These are phyloP conservation scores for Dicerorhinus sumatrensis DNA, from an alignment of 2,113 vertebrate species.

Conservation along the genomic window DNA sequence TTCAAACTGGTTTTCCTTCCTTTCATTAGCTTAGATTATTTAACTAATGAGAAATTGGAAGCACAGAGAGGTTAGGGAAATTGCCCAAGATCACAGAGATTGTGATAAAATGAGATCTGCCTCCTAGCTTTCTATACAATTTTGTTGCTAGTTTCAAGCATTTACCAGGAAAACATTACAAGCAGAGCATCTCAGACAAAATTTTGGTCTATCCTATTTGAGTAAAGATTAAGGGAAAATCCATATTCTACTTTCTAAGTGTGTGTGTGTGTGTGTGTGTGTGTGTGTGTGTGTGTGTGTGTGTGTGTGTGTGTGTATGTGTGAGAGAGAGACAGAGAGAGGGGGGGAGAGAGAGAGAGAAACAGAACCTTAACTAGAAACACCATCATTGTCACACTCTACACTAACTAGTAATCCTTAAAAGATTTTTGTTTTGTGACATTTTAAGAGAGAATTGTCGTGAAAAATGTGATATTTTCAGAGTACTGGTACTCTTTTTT, in stretches of 20 bases:
- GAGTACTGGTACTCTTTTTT: not conserved
- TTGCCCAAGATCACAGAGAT: not conserved
- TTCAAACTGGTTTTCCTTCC: not conserved
- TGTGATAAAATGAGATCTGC: not conserved
- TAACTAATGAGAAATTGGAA: not conserved
- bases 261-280: not conserved
- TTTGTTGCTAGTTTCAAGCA: not conserved
- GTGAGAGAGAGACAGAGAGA: not conserved
- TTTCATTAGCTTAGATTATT: constrained; percentile 13
- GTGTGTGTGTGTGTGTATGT: not conserved
- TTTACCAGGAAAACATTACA: constrained; percentile 29
- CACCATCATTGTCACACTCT: not conserved
- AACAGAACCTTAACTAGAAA: not conserved
- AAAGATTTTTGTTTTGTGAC: constrained; percentile 9
- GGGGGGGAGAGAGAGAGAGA: not conserved
- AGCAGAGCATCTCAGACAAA: not conserved
- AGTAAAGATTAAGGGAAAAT: not conserved
- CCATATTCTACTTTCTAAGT: not conserved
- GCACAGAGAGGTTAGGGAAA: not conserved
- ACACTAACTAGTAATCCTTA: not conserved
- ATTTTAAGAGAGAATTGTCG: not conserved
- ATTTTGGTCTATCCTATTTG: not conserved
- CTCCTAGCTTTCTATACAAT: not conserved
- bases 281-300: no score
- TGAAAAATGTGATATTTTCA: not conserved